Evolutionary conservation across 1,140 invertebrate species (phyloP).

Genomic region (Marisa cornuarietis): DNA sequence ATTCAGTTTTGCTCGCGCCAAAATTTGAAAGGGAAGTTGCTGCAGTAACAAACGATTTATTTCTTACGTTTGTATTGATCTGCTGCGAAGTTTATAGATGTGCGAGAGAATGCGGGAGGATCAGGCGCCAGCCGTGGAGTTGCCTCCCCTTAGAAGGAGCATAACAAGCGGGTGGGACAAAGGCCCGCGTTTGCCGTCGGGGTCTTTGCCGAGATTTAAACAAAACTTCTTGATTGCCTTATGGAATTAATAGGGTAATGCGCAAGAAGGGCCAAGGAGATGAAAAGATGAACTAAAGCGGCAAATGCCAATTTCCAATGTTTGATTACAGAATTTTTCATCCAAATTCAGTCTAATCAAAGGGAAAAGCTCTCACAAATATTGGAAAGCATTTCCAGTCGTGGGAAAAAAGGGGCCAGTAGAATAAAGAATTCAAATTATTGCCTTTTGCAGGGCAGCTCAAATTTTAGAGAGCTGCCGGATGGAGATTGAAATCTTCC

Average conservation of each 20-base stretch:
- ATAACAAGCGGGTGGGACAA: no score
- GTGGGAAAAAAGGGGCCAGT: neutral
- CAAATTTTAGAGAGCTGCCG: neutral
- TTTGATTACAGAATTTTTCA: conserved; percentile 26
- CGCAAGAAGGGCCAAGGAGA: neutral
- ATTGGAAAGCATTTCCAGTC: conserved; percentile 15
- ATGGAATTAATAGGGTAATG: conserved; percentile 9
- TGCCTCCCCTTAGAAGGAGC: no score
- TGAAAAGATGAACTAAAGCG: conserved; percentile 11
- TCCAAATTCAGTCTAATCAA: conserved; percentile 26
- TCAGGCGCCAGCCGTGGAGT: no score
- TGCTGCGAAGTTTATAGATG: no score
- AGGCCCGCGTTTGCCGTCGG: no score
- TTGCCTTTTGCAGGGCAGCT: conserved; percentile 3
- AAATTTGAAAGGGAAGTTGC: no score
- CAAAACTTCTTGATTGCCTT: conserved; percentile 7
- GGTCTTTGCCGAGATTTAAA: neutral
- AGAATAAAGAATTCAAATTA: conserved; percentile 23
- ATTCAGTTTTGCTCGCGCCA: no score
- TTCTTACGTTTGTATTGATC: no score
- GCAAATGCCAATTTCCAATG: conserved; percentile 25
- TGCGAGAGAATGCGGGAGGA: no score
- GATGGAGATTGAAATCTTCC: conserved; percentile 5
- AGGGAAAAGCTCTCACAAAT: conserved; percentile 26
- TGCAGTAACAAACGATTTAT: no score